Evolutionary conservation across 2,888 invertebrate genomes (phyloP).

Genomic region (Oligia strigilis): DNA sequence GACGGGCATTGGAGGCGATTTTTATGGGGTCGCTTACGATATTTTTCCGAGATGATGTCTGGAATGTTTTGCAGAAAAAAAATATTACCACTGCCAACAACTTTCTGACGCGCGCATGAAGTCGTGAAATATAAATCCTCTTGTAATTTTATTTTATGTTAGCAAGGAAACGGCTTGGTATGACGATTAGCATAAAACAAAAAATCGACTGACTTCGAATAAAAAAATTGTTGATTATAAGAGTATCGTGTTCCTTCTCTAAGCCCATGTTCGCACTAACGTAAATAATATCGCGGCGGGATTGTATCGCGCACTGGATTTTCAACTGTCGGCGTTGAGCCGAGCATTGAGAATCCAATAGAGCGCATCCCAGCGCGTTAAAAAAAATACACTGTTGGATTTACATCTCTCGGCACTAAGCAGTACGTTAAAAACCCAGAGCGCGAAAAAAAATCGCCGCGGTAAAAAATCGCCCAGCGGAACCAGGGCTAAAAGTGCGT

Average conservation of each 20-base stretch:
- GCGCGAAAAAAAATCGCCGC: background rate
- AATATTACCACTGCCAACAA: background rate
- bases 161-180: background rate
- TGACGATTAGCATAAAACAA: slow-evolving; percentile 18
- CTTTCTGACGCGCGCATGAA: slow-evolving; percentile 7
- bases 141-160: slow-evolving; percentile 2
- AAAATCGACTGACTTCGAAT: slow-evolving; percentile 55
- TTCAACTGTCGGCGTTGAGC: background rate
- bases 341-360: background rate
- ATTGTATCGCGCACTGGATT: background rate
- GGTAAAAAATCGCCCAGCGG: background rate
- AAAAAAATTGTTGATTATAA: slow-evolving; percentile 47
- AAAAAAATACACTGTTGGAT: background rate
- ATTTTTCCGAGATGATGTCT: background rate
- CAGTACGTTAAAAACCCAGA: background rate
- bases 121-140: slow-evolving; percentile 7
- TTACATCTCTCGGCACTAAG: background rate
- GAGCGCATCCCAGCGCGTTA: background rate
- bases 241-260: slow-evolving; percentile 47
- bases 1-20: background rate
- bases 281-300: background rate
- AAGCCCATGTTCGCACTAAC: background rate
- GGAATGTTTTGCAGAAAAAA: background rate
- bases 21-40: background rate
- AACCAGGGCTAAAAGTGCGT: background rate